Evolutionary conservation across 2,113 vertebrate genomes (phyloP).

Genomic region (Paramormyrops kingsleyae): DNA sequence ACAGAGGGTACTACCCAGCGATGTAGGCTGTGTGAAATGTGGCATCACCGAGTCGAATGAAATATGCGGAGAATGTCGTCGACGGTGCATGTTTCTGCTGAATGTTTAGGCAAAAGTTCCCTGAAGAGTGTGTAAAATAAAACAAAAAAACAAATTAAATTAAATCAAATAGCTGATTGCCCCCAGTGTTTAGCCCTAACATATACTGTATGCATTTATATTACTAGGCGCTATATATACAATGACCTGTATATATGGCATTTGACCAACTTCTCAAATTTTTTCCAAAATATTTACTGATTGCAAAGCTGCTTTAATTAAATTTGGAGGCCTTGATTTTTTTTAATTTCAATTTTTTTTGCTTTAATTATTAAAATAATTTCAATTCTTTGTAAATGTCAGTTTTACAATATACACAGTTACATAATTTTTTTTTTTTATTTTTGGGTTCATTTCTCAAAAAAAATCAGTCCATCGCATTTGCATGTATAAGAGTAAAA

Average conservation of each 20-base stretch:
- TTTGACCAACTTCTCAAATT: slow-evolving; percentile 70
- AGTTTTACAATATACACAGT: slow-evolving; percentile 89
- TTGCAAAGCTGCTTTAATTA: slow-evolving; percentile 49
- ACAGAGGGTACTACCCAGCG: not conserved
- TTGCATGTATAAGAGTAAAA: slow-evolving; percentile 69
- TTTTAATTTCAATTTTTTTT: slow-evolving; percentile 63
- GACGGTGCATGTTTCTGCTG: not conserved
- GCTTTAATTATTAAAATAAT: slow-evolving; percentile 97
- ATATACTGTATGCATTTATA: slow-evolving; percentile 52
- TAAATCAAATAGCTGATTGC: not conserved
- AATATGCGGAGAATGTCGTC: not conserved
- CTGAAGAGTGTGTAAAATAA: slow-evolving; percentile 13
- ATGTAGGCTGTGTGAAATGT: not conserved
- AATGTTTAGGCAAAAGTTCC: not conserved
- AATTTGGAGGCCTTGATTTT: slow-evolving; percentile 77
- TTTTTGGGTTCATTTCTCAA: slow-evolving; percentile 63
- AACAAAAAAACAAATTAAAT: not conserved
- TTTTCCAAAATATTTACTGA: slow-evolving; percentile 51
- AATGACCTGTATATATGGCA: slow-evolving; percentile 69
- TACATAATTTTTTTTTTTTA: slow-evolving; percentile 57
- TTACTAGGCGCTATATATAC: slow-evolving; percentile 61
- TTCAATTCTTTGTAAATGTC: slow-evolving; percentile 86
- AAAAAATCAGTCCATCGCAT: slow-evolving; percentile 55
- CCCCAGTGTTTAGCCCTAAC: slow-evolving; percentile 7
- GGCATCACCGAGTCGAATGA: not conserved